These are phyloP conservation scores for Cydia strobilella DNA, from an alignment of 1,140 invertebrate species.

Conservation along the genomic window DNA sequence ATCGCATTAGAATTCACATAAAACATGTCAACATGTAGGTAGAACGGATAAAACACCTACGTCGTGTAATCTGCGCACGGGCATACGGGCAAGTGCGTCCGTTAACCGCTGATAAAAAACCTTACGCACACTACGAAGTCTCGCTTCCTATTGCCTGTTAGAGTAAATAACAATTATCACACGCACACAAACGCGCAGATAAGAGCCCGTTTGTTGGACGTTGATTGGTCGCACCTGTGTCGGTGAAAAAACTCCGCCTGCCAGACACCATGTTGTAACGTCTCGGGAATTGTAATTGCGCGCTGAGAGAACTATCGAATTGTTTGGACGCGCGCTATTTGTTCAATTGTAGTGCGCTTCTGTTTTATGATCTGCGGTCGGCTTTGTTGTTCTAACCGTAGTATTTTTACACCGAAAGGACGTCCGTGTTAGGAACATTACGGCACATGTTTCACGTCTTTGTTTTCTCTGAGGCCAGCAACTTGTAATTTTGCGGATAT, in stretches of 20 bases:
- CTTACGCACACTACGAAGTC: conserved; percentile 47
- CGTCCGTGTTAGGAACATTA: conserved; percentile 1
- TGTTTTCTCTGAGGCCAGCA: neutral
- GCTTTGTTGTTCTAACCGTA: conserved; percentile 12
- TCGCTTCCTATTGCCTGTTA: conserved; percentile 57
- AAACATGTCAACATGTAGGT: conserved; percentile 40
- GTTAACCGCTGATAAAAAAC: conserved; percentile 61
- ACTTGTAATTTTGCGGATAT: too few relatives aligned
- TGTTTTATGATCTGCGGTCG: conserved; percentile 28
- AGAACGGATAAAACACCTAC: conserved; percentile 62
- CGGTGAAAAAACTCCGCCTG: conserved; percentile 50
- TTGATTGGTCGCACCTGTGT: conserved; percentile 68
- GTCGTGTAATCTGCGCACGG: conserved; percentile 52
- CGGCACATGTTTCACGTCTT: neutral
- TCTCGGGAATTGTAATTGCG: conserved; percentile 43
- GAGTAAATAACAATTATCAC: conserved; percentile 59
- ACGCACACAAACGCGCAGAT: conserved; percentile 49
- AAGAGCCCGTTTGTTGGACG: conserved; percentile 49
- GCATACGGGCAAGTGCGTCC: conserved; percentile 60
- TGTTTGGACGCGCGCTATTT: conserved; percentile 39
- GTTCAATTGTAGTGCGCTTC: conserved; percentile 36
- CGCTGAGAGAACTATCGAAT: conserved; percentile 45
- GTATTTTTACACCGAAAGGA: neutral
- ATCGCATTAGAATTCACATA: conserved; percentile 22
- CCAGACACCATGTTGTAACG: conserved; percentile 44